phyloP scores from a whole-genome alignment of 2,113 vertebrate genomes.

The Seriola dumerili region DNA sequence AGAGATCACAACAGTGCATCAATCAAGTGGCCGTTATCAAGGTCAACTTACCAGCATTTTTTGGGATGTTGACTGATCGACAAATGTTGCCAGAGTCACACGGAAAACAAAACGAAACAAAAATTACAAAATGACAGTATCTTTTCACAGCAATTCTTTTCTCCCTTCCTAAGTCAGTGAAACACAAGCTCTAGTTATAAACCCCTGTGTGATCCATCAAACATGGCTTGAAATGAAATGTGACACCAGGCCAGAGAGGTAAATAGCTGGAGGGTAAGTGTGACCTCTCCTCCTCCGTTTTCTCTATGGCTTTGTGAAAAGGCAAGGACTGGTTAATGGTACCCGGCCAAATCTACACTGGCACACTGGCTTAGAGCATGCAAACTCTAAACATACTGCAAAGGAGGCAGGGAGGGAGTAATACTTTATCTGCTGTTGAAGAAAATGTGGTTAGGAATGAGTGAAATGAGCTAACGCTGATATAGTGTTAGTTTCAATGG shows the following conservation, averaged over 20 bases:
- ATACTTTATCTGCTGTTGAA: constrained; percentile 28
- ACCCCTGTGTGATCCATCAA: constrained; percentile 19
- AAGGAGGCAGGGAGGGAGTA: not conserved
- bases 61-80: constrained; percentile 89
- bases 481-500: constrained; percentile 9
- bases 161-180: constrained; percentile 47
- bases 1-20: constrained; percentile 83
- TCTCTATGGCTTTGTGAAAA: constrained; percentile 5
- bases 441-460: constrained; percentile 33
- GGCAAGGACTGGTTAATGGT: not conserved
- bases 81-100: constrained; percentile 88
- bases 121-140: constrained; percentile 85
- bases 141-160: constrained; percentile 74
- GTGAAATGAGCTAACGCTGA: not conserved
- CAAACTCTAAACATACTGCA: constrained; percentile 10
- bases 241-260: constrained; percentile 30
- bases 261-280: constrained; percentile 42
- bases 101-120: constrained; percentile 86
- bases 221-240: constrained; percentile 28
- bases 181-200: constrained; percentile 40
- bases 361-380: constrained; percentile 31
- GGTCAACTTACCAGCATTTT: constrained; percentile 90
- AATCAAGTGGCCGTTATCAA: constrained; percentile 84
- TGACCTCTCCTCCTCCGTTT: constrained; percentile 11
- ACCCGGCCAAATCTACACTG: constrained; percentile 16